Conservation (phyloP, 2,888 invertebrate species). For the Lasius platythorax region DNA sequence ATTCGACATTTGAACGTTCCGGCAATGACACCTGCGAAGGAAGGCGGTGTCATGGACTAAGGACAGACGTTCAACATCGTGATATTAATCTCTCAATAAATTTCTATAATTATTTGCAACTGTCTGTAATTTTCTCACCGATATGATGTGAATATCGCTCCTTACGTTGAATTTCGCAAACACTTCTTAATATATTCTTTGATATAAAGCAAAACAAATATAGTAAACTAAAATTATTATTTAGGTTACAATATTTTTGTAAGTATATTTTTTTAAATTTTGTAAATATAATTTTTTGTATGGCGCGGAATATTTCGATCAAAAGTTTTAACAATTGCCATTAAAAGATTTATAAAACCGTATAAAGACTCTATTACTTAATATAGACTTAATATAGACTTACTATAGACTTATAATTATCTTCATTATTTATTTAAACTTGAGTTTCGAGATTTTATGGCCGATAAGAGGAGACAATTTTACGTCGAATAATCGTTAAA, state of each 20-base stretch:
- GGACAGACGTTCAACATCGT: neutral
- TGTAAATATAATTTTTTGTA: neutral
- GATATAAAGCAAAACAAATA: neutral
- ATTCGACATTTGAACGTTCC: slow-evolving; percentile 51
- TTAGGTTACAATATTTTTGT: neutral
- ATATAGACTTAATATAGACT: too few species aligned
- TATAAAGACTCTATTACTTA: neutral
- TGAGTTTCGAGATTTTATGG: slow-evolving; percentile 6
- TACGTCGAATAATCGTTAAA: neutral
- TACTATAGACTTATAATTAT: too few species aligned
- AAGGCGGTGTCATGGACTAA: neutral
- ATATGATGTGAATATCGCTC: neutral
- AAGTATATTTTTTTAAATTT: too few species aligned
- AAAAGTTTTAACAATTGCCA: neutral
- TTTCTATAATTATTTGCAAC: neutral
- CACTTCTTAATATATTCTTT: neutral
- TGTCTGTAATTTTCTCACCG: neutral
- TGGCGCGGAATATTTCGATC: neutral
- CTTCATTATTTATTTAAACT: slow-evolving; percentile 7
- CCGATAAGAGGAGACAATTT: neutral
- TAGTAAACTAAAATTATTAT: neutral
- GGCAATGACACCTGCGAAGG: slow-evolving; percentile 5
- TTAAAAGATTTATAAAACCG: neutral
- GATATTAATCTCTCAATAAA: neutral
- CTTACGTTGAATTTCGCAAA: neutral